These are phyloP conservation scores for Parauchenoglanis punctatus DNA, from an alignment of 2,797 vertebrate genomes.

Conservation along the genomic window DNA sequence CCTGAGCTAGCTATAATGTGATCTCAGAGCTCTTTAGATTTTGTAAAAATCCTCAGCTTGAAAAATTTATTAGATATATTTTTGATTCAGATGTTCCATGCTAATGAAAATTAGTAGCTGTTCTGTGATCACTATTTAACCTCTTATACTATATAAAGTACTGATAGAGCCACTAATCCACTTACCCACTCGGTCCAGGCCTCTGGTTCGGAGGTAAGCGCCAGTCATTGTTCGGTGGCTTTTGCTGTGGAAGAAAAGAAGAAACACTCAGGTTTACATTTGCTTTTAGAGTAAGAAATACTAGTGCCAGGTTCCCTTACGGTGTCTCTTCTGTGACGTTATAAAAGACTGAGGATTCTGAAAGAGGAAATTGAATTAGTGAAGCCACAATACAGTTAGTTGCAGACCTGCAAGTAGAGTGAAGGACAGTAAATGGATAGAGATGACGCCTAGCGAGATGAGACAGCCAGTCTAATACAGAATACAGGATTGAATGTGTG, in stretches of 20 bases:
- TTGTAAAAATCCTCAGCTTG: not conserved
- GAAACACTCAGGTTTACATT: not conserved
- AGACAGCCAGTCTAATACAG: not conserved
- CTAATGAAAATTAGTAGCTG: not conserved
- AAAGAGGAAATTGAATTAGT: not conserved
- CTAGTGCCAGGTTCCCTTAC: not conserved
- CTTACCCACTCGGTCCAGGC: constrained; percentile 87
- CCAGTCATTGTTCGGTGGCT: constrained; percentile 86
- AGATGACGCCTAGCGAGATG: not conserved
- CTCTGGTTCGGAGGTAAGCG: constrained; percentile 86
- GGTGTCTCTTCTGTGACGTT: not conserved
- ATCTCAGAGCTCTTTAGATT: constrained; percentile 7
- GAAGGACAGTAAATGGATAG: constrained; percentile 15
- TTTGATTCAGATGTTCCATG: not conserved
- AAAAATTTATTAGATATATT: not conserved
- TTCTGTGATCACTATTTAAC: not conserved
- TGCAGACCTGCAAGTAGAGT: not conserved
- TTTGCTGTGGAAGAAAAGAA: constrained; percentile 69
- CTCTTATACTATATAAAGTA: not conserved
- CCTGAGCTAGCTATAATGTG: not conserved
- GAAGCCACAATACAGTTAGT: constrained; percentile 5
- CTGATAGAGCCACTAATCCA: constrained; percentile 41
- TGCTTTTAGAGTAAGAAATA: not conserved
- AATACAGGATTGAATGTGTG: constrained; percentile 12
- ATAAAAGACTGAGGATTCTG: not conserved